Evolutionary conservation across 2,888 invertebrate genomes (phyloP), one percentile per base, ranked within the genome.

Genomic region (Gryllus longicercus): DNA sequence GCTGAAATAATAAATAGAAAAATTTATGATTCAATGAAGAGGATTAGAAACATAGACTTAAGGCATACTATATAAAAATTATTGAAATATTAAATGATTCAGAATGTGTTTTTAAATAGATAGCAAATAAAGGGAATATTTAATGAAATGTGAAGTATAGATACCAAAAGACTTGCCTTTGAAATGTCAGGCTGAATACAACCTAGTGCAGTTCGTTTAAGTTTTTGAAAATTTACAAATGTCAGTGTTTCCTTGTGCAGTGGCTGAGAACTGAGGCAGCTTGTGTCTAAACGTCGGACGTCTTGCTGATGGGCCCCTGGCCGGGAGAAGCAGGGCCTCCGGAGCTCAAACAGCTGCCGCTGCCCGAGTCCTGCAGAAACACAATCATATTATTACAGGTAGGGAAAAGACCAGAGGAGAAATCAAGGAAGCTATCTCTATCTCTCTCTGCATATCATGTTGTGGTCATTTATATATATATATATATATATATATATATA

Each of bases 241-340:
- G n/a, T 18, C n/a, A 14, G 63, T 63, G 63, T 18, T 14, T 63
- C n/a, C 63, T 18, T 63, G 16, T 63, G 63, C 63, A 63, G 38
- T 38, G 38, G 38, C 38, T 38, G 38, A 38, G 63, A n/a, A 63
- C 63, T 63, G 63, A 63, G 63, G 63, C 63, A 63, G 63, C 63
- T 63, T 77, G 76, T 49, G 50, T 50, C 77, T 77, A 77, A n/a
- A 77, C 77, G 18, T 77, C 50, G 49, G 77, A 77, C 77, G 77
- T 49, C 77, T 77, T 77, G 77, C 49, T 77, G 38, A n/a, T 77
- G n/a, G 38, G 49, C 38, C 38, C 77, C 12, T 49, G 77, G 49
- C 50, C 38, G 3, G 50, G 50, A 16, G 77, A n/a, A 12, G 77
- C 77, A 12, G 77, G n/a, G n/a, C 50, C 77, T 25, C n/a, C 49